Base-by-base conservation (phyloP, 2,113 vertebrate species). In the Stigmatopora argus region DNA sequence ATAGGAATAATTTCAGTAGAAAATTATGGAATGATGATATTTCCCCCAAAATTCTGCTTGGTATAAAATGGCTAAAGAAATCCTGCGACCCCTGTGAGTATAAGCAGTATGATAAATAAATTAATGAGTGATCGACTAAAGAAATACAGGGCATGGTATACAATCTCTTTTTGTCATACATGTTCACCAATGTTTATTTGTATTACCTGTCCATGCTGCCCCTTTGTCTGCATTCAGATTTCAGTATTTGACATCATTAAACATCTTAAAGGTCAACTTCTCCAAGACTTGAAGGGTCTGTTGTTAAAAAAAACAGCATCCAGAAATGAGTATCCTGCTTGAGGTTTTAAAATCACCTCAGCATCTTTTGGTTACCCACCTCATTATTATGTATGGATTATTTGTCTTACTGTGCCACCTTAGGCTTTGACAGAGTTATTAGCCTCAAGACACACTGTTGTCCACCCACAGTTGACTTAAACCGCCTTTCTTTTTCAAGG, bases 231-330 rank as follows among this genome's bases (percentile, higher is more conserved):
- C 31, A 80, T 78, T 83, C 67, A 47, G 72, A 81, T 74, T 84
- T 69, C 72, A 71, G 75, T 64, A 79, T 49, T 70, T 75, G 77
- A 66, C 70, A 80, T 82, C 79, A 86, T 85, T 85, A 51, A 23
- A 34, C 70, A 78, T 75, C 80, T 83, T 84, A 82, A 64, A 87
- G 84, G 79, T 85, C 81, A 82, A 85, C 82, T 72, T 83, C 69
- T 72, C 65, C 2, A 12, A 78, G 81, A 75, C 70, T 78, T 78
- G 71, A 49, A 76, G 71, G 70, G 80, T 79, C 74, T 77, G 70
- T 83, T 78, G 83, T 87, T 86, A 85, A 80, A 31, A 31, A 31
- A 81, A 70, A 69, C 66, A 83, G 77, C 67, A 68, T 77, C 62
- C 51, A 62, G 65, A 71, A 81, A 77, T 79, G 67, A 82, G 62